Evolutionary conservation across 2,888 invertebrate genomes (phyloP).

Genomic region (Hydriomena furcata): DNA sequence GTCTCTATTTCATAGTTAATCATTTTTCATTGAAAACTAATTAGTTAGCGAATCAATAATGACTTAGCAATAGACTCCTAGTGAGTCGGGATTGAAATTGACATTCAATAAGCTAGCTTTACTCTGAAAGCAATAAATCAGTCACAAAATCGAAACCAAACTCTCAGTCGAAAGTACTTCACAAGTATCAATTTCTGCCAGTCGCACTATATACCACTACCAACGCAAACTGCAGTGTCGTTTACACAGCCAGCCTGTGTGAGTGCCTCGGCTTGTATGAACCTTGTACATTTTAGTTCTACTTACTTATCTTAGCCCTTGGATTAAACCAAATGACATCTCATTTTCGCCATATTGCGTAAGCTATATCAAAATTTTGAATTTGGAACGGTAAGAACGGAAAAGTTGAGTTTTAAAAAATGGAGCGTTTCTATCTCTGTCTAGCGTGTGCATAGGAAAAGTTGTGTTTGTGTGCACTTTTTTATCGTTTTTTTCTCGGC

Average conservation of each 20-base stretch:
- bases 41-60: background rate
- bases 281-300: conserved; percentile 75
- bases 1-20: too few species aligned
- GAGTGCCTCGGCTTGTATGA: conserved; percentile 70
- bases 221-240: conserved; percentile 64
- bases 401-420: conserved; percentile 44
- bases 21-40: too few species aligned
- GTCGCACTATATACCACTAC: conserved; percentile 62
- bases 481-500: conserved; percentile 80
- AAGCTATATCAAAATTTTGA: conserved; percentile 23
- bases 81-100: conserved; percentile 1
- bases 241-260: conserved; percentile 56
- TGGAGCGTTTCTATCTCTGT: conserved; percentile 48
- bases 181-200: conserved; percentile 47
- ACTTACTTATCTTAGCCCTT: conserved; percentile 67
- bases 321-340: conserved; percentile 56
- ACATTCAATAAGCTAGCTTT: conserved; percentile 10
- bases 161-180: conserved; percentile 37
- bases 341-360: conserved; percentile 43
- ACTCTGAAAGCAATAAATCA: conserved; percentile 28
- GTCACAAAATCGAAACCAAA: conserved; percentile 22
- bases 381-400: conserved; percentile 24
- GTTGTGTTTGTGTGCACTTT: conserved; percentile 69
- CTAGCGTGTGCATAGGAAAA: conserved; percentile 46
- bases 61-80: background rate